Evolutionary conservation across 2,888 invertebrate species (phyloP).

Genomic region (Serripes groenlandicus): DNA sequence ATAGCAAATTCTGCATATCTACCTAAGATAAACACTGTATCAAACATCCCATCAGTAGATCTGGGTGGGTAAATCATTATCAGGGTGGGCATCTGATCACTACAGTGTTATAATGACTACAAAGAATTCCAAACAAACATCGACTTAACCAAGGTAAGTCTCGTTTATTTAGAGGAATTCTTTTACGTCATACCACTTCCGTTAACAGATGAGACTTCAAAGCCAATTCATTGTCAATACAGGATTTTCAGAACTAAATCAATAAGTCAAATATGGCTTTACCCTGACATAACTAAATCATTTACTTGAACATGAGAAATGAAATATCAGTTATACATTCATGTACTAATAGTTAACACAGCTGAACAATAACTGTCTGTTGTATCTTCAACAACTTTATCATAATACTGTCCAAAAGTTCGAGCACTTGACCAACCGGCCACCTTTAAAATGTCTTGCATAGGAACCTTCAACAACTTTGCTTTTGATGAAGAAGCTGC

Average conservation of each 20-base stretch:
- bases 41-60: background rate
- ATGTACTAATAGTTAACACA: background rate
- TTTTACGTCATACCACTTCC: background rate
- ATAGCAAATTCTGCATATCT: background rate
- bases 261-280: background rate
- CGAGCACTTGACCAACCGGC: constrained; percentile 38
- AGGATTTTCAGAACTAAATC: background rate
- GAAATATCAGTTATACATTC: background rate
- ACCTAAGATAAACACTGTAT: background rate
- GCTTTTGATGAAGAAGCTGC: constrained; percentile 35
- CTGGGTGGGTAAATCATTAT: background rate
- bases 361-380: background rate
- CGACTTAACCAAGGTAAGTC: background rate
- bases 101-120: too few species aligned
- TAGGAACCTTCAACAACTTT: background rate
- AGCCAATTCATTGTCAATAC: too few species aligned
- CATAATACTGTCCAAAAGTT: constrained; percentile 28
- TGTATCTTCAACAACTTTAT: background rate
- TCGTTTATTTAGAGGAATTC: background rate
- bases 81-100: background rate
- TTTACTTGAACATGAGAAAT: too few species aligned
- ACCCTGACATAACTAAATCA: too few species aligned
- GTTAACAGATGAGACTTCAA: background rate
- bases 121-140: background rate
- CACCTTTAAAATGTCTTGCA: constrained; percentile 24